These are phyloP conservation scores for Delphinapterus leucas DNA, from an alignment of 2,113 vertebrate species.

Conservation along the genomic window DNA sequence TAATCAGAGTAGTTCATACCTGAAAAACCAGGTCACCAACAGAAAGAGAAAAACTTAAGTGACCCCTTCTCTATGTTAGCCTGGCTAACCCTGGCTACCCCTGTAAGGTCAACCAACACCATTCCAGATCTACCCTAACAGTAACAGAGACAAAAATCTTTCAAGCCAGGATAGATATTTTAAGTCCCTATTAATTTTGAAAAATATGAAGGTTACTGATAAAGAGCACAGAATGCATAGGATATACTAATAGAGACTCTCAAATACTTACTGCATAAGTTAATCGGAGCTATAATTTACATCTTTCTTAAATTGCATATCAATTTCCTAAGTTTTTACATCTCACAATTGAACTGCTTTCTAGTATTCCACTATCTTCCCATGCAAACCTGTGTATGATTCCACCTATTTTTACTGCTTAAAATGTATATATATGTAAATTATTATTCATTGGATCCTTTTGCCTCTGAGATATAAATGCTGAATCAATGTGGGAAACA, in stretches of 20 bases:
- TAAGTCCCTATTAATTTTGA: not conserved
- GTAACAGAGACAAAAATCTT: not conserved
- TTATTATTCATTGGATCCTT: slow-evolving; percentile 83
- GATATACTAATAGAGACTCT: not conserved
- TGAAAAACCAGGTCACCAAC: not conserved
- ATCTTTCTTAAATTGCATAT: slow-evolving; percentile 81
- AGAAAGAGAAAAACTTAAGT: not conserved
- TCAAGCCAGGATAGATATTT: not conserved
- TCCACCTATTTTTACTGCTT: slow-evolving; percentile 84
- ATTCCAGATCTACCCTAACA: not conserved
- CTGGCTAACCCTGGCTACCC: not conserved
- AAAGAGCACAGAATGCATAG: not conserved
- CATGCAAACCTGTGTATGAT: slow-evolving; percentile 79
- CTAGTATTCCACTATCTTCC: slow-evolving; percentile 72
- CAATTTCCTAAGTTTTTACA: slow-evolving; percentile 81
- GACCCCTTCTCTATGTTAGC: not conserved
- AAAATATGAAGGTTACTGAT: slow-evolving; percentile 41
- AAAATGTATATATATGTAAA: slow-evolving; percentile 90
- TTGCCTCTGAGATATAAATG: slow-evolving; percentile 84
- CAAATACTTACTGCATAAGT: slow-evolving; percentile 37
- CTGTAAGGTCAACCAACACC: not conserved
- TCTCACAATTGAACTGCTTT: slow-evolving; percentile 81
- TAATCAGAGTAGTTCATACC: not conserved
- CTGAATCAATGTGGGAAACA: slow-evolving; percentile 84
- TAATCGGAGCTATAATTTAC: slow-evolving; percentile 80